These are phyloP conservation scores for Platorchestia sp. DNA, from an alignment of 1,140 invertebrate genomes.

Conservation along the genomic window DNA sequence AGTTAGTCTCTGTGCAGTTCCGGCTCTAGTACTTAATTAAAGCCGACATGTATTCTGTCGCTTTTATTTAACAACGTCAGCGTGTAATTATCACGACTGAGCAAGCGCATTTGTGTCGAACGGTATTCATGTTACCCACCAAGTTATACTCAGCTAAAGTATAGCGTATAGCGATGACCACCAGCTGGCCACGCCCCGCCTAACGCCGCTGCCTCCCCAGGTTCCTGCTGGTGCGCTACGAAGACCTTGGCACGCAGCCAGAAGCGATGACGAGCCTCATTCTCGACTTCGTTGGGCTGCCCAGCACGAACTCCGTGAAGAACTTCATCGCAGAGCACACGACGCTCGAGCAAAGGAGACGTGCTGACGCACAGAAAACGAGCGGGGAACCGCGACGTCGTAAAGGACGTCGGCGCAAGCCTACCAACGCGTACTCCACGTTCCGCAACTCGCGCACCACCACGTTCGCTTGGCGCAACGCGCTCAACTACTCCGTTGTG, in stretches of 20 bases:
- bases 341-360: background rate
- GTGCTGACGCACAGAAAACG: background rate
- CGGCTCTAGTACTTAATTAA: too few species aligned
- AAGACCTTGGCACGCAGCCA: conserved; percentile 68
- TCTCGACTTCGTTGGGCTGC: conserved; percentile 67
- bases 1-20: too few species aligned
- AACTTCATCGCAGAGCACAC: conserved; percentile 65
- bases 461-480: conserved; percentile 64
- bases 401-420: background rate
- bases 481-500: conserved; percentile 60
- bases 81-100: background rate
- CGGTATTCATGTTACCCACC: background rate
- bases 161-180: too few species aligned
- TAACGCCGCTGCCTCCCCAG: conserved; percentile 55
- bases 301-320: conserved; percentile 59
- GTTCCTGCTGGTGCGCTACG: conserved; percentile 68
- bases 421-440: conserved; percentile 62
- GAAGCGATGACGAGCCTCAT: conserved; percentile 66
- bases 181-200: background rate
- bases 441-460: conserved; percentile 65
- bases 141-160: too few species aligned
- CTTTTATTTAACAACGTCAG: background rate
- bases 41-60: background rate
- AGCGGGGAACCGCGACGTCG: background rate
- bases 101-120: background rate